Base-by-base conservation (phyloP, 2,888 invertebrate species). In the Epistrophe eligans region DNA sequence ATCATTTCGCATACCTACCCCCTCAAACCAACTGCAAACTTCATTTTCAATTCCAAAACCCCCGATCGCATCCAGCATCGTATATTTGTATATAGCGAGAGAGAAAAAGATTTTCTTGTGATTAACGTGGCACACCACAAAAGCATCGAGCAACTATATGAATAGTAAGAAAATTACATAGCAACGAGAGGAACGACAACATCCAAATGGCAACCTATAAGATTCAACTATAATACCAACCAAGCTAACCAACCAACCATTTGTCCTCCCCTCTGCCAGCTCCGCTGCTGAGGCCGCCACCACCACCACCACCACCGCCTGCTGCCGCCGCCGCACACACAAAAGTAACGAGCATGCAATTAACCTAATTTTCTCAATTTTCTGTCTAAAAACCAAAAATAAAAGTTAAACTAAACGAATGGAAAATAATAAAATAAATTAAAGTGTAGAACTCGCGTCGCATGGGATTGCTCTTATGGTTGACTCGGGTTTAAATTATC, bases 351-450 rank as follows among this genome's bases (percentile, higher is more conserved):
- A 87, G 82, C 83, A 83, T 87, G 87, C 87, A 87, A 87, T 87
- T 87, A 87, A 87, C 87, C 87, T 87, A 87, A 87, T 87, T 87
- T 87, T 87, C 87, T 87, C 87, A 76, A 87, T 87, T 87, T 87
- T 83, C 67, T 83, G 71, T 83, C 79, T 83, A 87, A 87, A 81
- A 87, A 79, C 83, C 79, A 79, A 83, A 87, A 83, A 82, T 83
- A 87, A 83, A 79, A 83, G 83, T 82, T 72, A 79, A 57, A 48
- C 81, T 64, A 85, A 60, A 74, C 64, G 66, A 32, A 84, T 55
- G 35, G 43, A 67, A 67, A 67, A 67, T 67, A 67, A 67, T 67
- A 67, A 50, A 66, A 66, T 11, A 15, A 38, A 13, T 32, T 48
- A 48, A 48, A 57, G 52, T 32, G n/a, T 58, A 52, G 0, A 9